These are phyloP conservation scores for Bradypodion pumilum DNA, from an alignment of 2,797 vertebrate genomes.

Conservation along the genomic window DNA sequence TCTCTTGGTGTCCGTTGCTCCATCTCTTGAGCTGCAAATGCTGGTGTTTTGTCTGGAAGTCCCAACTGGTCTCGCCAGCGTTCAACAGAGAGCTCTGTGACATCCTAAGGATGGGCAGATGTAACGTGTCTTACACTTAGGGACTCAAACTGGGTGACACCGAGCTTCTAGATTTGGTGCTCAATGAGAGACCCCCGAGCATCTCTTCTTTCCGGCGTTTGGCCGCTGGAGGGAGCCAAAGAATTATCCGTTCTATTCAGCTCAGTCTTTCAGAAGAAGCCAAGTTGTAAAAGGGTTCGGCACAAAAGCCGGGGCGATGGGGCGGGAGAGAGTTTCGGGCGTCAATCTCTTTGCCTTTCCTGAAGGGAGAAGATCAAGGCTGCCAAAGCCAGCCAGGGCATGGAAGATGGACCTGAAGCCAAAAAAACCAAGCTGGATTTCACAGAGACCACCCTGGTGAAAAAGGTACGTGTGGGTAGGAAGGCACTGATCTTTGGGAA, in stretches of 20 bases:
- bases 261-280: not conserved
- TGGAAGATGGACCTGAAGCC: slow-evolving; percentile 84
- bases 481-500: not conserved
- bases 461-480: slow-evolving; percentile 81
- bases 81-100: no score
- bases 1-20: no score
- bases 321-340: no score
- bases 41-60: no score
- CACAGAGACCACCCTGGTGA: slow-evolving; percentile 89
- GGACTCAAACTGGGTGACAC: no score
- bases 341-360: not conserved
- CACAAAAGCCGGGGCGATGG: not conserved
- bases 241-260: no score
- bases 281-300: not conserved
- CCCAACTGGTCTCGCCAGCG: no score
- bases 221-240: not conserved
- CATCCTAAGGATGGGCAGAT: no score
- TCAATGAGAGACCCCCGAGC: not conserved
- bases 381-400: slow-evolving; percentile 73
- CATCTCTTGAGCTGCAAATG: no score
- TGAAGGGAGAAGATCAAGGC: slow-evolving; percentile 89
- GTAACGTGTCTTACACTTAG: no score
- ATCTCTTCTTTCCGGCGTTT: no score
- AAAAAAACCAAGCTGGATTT: slow-evolving; percentile 88
- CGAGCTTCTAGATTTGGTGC: not conserved